Conservation (phyloP, 2,888 invertebrate genomes). For the Eupithecia inturbata region DNA sequence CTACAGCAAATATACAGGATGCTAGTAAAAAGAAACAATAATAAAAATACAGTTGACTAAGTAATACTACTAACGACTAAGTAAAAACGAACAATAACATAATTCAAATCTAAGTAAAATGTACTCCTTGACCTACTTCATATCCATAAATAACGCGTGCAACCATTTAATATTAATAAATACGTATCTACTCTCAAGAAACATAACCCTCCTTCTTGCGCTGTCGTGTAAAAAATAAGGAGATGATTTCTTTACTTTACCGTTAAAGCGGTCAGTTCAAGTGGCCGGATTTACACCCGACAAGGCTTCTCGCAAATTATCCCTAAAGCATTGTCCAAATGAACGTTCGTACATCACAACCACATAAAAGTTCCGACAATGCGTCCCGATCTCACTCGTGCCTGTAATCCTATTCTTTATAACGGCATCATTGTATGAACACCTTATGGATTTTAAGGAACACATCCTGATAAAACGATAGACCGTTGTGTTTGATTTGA, state of each 20-base stretch:
- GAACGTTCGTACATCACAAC: constrained; percentile 72
- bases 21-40: too few relatives aligned
- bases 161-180: too few relatives aligned
- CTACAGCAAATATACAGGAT: too few relatives aligned
- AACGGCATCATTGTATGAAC: constrained; percentile 76
- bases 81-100: too few relatives aligned
- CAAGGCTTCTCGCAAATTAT: constrained; percentile 63
- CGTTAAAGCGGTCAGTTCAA: constrained; percentile 59
- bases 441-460: constrained; percentile 64
- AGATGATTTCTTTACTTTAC: constrained; percentile 19
- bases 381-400: constrained; percentile 73
- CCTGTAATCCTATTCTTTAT: constrained; percentile 82
- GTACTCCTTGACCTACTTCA: too few relatives aligned
- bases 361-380: constrained; percentile 80
- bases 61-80: too few relatives aligned
- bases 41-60: too few relatives aligned
- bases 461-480: constrained; percentile 76
- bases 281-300: constrained; percentile 72
- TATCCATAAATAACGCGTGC: too few relatives aligned
- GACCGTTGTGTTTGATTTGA: constrained; percentile 70
- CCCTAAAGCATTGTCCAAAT: constrained; percentile 62
- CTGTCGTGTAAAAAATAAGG: not conserved
- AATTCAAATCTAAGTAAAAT: too few relatives aligned
- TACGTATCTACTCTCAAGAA: too few relatives aligned
- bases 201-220: too few relatives aligned